Conservation (phyloP, 2,888 invertebrate genomes). For the Euzophera pinguis region DNA sequence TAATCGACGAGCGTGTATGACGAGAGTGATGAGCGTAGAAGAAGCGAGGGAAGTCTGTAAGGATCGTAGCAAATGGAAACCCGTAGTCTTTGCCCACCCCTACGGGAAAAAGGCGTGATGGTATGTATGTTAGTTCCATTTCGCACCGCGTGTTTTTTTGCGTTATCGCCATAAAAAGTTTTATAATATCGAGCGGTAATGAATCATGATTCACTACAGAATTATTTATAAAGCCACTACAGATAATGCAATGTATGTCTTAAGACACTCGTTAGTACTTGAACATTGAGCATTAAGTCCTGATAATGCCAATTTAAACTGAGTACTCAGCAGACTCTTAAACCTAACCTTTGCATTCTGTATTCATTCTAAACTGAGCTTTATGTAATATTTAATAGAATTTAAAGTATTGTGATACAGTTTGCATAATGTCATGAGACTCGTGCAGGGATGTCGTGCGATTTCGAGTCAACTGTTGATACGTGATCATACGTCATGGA, state of each 20-base stretch:
- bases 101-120: too few species aligned
- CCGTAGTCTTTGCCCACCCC: too few species aligned
- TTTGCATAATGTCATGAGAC: conserved; percentile 8
- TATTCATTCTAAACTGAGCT: not conserved
- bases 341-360: not conserved
- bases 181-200: not conserved
- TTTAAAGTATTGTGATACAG: not conserved
- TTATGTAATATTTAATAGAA: not conserved
- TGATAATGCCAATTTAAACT: conserved; percentile 13
- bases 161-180: not conserved
- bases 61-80: too few species aligned
- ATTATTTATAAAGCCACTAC: conserved; percentile 1
- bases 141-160: too few species aligned
- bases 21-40: too few species aligned
- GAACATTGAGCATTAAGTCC: not conserved
- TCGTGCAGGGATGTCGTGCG: conserved; percentile 8
- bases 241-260: not conserved
- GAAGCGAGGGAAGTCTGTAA: too few species aligned
- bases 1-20: too few species aligned
- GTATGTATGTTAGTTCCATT: too few species aligned
- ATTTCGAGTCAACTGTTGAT: not conserved
- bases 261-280: not conserved
- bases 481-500: not conserved
- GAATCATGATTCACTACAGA: not conserved
- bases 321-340: conserved; percentile 2